Evolutionary conservation across 2,797 vertebrate genomes (phyloP), one percentile per base, ranked within the genome.

Genomic region (Thripadectes ignobilis): DNA sequence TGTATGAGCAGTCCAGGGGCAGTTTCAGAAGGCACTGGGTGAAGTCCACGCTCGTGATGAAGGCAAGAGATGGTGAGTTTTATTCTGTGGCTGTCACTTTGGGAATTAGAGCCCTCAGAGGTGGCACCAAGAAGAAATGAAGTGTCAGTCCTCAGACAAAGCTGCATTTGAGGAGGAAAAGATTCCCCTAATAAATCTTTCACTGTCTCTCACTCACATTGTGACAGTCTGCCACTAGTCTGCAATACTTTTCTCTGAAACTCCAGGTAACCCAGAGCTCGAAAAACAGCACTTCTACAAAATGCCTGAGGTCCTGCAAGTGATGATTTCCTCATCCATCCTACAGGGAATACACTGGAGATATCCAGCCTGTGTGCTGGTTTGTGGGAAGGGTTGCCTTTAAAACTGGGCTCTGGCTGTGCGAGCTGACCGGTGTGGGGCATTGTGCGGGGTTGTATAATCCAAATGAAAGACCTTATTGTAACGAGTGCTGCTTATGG

Each of bases 401-500:
- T 85, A 79, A 88, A 82, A 16, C 85, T 55, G 85, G 67, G 73
- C 81, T 92, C 80, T 63, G 82, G 39, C 78, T 75, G 71, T 59
- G 39, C 39, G 66, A 87, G 78, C 83, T 89, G 91, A 54, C 77
- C 19, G 52, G 58, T 76, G 82, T 84, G 88, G 88, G 74, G 81
- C 92, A 95, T 96, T 95, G 92, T 93, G 90, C 2, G 0, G 61
- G 39, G 77, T 92, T 95, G 87, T 96, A 27, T 93, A 95, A 95
- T 71, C 91, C 6, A 1, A 51, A 88, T 97, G 92, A 97, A 97
- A 95, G 96, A 24, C 69, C 30, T 72, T 54, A 92, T 96, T 97
- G 96, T 97, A 69, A 68, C 38, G 86, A 43, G 76, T 46, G 46
- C 87, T 7, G 57, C 85, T 92, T 52, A 82, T 85, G 92, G 92